A percentile compares a stretch with the other conserved stretches of the same genome.
Evolutionary conservation across 2,888 invertebrate species (phyloP).

Genomic region (Boloria euphrosyne): DNA sequence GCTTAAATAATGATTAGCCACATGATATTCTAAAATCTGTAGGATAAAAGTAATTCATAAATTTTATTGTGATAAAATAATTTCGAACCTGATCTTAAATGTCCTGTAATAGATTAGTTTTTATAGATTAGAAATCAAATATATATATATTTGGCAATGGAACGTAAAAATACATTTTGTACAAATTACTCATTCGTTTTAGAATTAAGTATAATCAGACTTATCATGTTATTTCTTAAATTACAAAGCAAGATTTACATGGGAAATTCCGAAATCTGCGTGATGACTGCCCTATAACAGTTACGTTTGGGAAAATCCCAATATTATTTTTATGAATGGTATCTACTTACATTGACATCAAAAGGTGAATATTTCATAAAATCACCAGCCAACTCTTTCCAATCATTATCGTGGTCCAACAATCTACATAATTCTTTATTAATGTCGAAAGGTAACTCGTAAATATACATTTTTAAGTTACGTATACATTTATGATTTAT

Average conservation of each 20-base stretch:
- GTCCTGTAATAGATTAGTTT: too few relatives aligned
- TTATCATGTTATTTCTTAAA: not conserved
- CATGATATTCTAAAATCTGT: too few relatives aligned
- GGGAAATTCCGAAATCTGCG: conserved; percentile 26
- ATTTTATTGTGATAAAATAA: not conserved
- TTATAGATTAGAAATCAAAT: too few relatives aligned
- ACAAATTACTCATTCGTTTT: too few relatives aligned
- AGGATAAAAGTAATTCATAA: too few relatives aligned
- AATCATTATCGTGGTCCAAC: conserved; percentile 89
- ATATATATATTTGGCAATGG: too few relatives aligned
- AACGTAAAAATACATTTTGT: too few relatives aligned
- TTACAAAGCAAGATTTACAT: not conserved
- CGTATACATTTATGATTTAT: conserved; percentile 28
- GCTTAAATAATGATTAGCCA: too few relatives aligned
- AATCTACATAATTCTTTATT: conserved; percentile 88
- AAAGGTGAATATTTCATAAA: conserved; percentile 85
- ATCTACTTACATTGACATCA: conserved; percentile 77
- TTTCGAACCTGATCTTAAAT: not conserved
- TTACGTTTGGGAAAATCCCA: conserved; percentile 54
- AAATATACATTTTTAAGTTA: conserved; percentile 74
- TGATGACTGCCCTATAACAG: conserved; percentile 15
- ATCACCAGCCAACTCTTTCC: conserved; percentile 89
- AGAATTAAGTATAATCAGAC: not conserved
- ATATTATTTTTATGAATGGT: conserved; percentile 29
- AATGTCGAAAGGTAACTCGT: conserved; percentile 87